Conservation (phyloP, 2,113 vertebrate species). For the Heterocephalus glaber region DNA sequence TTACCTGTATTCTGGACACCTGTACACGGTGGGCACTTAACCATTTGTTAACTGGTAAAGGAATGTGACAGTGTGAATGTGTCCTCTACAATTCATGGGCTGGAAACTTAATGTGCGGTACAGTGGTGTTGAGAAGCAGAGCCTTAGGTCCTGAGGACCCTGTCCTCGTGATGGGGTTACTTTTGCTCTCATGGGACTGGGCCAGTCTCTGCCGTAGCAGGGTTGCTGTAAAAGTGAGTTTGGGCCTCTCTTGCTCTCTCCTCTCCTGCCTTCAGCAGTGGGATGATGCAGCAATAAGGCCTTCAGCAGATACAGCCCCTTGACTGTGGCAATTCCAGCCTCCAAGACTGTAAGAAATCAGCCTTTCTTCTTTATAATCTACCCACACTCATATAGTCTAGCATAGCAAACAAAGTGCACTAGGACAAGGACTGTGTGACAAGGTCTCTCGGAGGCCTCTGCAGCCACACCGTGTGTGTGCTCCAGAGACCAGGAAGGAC, state of each 20-base stretch:
- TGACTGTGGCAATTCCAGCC: background rate
- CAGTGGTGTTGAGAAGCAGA: background rate
- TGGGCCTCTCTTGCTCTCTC: background rate
- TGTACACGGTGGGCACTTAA: background rate
- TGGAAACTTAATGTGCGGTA: background rate
- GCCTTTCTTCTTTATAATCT: background rate
- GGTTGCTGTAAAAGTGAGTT: background rate
- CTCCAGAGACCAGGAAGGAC: too few relatives aligned
- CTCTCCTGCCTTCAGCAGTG: background rate
- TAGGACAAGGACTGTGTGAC: background rate
- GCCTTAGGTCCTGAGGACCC: background rate
- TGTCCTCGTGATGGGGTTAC: background rate
- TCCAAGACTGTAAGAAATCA: background rate
- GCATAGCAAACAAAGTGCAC: background rate
- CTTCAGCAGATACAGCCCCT: background rate
- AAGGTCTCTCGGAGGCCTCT: background rate
- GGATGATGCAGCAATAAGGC: background rate
- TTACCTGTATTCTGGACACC: background rate
- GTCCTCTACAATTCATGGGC: background rate
- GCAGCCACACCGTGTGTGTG: fast-evolving
- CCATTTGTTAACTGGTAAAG: background rate
- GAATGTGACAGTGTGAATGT: background rate
- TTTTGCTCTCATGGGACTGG: background rate
- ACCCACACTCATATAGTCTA: background rate
- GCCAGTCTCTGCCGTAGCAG: background rate